Conservation (phyloP, 2,797 vertebrate species). For the Enteromius treurensis region DNA sequence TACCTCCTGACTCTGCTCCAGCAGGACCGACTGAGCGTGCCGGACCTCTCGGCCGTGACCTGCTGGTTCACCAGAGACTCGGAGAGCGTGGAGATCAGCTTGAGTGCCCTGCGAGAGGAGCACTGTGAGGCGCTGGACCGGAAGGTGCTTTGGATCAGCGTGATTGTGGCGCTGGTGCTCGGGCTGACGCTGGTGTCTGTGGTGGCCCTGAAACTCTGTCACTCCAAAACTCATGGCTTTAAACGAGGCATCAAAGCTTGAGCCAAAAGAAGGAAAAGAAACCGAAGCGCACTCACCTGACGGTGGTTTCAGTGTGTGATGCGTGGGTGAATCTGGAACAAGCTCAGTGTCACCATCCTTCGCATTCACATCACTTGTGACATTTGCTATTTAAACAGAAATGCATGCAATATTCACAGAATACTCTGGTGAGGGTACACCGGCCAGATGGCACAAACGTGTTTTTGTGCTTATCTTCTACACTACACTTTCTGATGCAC, state of each 20-base stretch:
- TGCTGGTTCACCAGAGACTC: conserved; percentile 79
- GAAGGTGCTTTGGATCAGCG: conserved; percentile 70
- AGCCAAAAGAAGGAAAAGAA: conserved; percentile 42
- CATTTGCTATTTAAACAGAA: conserved; percentile 1
- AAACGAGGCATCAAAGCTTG: conserved; percentile 72
- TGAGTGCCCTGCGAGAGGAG: conserved; percentile 76
- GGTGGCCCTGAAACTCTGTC: conserved; percentile 68
- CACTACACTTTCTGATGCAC: conserved; percentile 49
- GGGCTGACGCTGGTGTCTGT: conserved; percentile 48
- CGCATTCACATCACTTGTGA: neutral
- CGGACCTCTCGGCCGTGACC: conserved; percentile 77
- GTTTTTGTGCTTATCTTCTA: neutral
- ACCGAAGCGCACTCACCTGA: conserved; percentile 21
- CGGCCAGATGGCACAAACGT: neutral
- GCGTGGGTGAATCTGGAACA: conserved; percentile 3
- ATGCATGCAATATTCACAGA: neutral
- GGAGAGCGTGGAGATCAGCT: conserved; percentile 76
- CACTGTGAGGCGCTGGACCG: conserved; percentile 80
- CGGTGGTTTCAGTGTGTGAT: conserved; percentile 22
- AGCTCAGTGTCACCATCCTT: neutral
- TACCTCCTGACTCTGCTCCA: conserved; percentile 84
- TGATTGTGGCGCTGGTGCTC: conserved; percentile 62
- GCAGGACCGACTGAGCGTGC: conserved; percentile 79
- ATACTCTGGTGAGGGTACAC: neutral
- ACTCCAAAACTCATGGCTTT: conserved; percentile 63